These are phyloP conservation scores for Temnothorax unifasciatus DNA, from an alignment of 2,888 invertebrate genomes.

Conservation along the genomic window DNA sequence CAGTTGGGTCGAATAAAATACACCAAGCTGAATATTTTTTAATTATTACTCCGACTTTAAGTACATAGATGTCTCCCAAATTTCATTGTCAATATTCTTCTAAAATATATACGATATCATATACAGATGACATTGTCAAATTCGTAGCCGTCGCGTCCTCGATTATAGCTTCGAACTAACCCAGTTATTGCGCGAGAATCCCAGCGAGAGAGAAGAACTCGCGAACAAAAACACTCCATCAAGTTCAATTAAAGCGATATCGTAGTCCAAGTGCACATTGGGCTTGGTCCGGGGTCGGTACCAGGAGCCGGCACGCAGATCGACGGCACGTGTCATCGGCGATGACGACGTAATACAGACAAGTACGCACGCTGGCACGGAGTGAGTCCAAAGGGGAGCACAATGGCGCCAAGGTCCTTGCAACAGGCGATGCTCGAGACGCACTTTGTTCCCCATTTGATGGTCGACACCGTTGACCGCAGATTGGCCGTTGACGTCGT, in stretches of 20 bases:
- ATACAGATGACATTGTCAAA: background rate
- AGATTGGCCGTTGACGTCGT: constrained; percentile 78
- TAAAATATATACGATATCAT: background rate
- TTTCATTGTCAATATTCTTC: background rate
- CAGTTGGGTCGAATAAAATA: too few relatives aligned
- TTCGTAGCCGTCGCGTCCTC: constrained; percentile 1
- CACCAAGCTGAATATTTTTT: too few relatives aligned
- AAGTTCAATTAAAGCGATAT: constrained; percentile 61
- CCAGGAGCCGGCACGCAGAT: constrained; percentile 32
- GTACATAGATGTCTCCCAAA: too few relatives aligned
- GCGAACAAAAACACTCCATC: constrained; percentile 60
- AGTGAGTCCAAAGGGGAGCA: constrained; percentile 56
- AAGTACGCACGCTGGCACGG: background rate
- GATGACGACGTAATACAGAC: constrained; percentile 22
- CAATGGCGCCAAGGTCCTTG: constrained; percentile 64
- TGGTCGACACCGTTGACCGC: constrained; percentile 61
- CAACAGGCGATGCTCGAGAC: constrained; percentile 19
- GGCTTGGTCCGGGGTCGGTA: constrained; percentile 59
- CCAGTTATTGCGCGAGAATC: constrained; percentile 37
- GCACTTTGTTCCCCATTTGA: constrained; percentile 72
- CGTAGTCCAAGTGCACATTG: constrained; percentile 56
- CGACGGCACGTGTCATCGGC: constrained; percentile 24
- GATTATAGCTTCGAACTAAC: constrained; percentile 36
- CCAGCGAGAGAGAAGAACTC: constrained; percentile 38
- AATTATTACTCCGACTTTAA: too few relatives aligned